A percentile compares a stretch with the other conserved stretches of the same genome.
phyloP scores from a whole-genome alignment of 1,140 invertebrate species.

The Orussus abietinus region DNA sequence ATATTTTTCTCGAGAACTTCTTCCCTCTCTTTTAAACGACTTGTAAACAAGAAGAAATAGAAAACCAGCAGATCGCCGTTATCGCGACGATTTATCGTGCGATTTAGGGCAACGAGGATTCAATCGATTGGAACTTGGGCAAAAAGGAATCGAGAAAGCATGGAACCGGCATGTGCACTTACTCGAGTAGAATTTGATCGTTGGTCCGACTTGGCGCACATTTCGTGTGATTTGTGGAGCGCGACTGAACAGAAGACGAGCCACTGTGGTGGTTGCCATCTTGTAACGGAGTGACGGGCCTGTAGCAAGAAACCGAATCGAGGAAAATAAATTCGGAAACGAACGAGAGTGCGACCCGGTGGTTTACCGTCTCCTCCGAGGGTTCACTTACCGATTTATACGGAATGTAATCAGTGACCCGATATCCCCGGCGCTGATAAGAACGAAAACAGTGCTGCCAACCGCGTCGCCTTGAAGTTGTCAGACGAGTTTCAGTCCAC shows the following conservation, averaged over 20 bases:
- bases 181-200: constrained; percentile 35
- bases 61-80: neutral
- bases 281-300: no score
- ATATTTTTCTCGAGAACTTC: neutral
- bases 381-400: no score
- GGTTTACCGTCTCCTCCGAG: no score
- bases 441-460: no score
- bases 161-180: constrained; percentile 19
- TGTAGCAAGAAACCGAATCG: no score
- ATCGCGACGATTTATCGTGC: neutral
- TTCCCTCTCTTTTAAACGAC: neutral
- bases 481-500: no score
- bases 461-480: no score
- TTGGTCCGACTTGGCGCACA: constrained; percentile 15
- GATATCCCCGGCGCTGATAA: no score
- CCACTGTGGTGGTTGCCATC: constrained; percentile 26
- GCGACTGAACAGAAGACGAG: constrained; percentile 22
- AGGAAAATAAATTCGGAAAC: no score
- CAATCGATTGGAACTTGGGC: no score
- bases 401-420: no score
- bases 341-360: no score
- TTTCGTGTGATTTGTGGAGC: constrained; percentile 14
- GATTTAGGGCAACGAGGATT: neutral
- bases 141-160: neutral
- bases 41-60: neutral